These are phyloP conservation scores for Crematogaster levior DNA, from an alignment of 2,888 invertebrate species.

Conservation along the genomic window DNA sequence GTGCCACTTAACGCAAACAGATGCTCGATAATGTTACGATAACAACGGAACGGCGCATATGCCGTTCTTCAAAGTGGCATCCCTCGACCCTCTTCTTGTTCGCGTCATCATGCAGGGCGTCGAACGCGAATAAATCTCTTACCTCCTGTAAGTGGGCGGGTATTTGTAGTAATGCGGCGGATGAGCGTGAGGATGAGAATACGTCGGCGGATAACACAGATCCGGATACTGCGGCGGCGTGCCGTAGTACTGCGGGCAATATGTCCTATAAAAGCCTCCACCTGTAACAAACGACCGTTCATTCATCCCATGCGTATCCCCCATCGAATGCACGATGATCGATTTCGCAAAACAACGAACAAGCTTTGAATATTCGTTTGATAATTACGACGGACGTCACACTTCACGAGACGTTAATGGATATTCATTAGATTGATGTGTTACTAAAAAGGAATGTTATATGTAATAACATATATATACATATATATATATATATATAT, in stretches of 20 bases:
- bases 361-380: slow-evolving; percentile 6
- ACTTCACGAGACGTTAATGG: neutral
- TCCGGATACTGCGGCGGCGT: slow-evolving; percentile 86
- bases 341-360: slow-evolving; percentile 1
- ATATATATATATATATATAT: no score
- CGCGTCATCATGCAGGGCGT: slow-evolving; percentile 23
- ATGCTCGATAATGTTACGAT: neutral
- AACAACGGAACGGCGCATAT: neutral
- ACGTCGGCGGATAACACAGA: slow-evolving; percentile 86
- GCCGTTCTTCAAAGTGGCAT: neutral
- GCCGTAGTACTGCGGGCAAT: slow-evolving; percentile 86
- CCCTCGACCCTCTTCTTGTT: neutral
- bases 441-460: neutral
- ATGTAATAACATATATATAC: no score
- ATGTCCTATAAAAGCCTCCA: slow-evolving; percentile 83
- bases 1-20: slow-evolving; percentile 9
- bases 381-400: neutral
- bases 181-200: slow-evolving; percentile 83
- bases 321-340: slow-evolving; percentile 18
- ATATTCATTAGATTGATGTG: neutral
- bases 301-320: slow-evolving; percentile 32
- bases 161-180: slow-evolving; percentile 85
- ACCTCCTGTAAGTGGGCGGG: slow-evolving; percentile 84
- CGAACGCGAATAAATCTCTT: slow-evolving; percentile 56
- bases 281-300: slow-evolving; percentile 74